Evolutionary conservation across 1,140 invertebrate species (phyloP).

Genomic region (Rhysida immarginata): DNA sequence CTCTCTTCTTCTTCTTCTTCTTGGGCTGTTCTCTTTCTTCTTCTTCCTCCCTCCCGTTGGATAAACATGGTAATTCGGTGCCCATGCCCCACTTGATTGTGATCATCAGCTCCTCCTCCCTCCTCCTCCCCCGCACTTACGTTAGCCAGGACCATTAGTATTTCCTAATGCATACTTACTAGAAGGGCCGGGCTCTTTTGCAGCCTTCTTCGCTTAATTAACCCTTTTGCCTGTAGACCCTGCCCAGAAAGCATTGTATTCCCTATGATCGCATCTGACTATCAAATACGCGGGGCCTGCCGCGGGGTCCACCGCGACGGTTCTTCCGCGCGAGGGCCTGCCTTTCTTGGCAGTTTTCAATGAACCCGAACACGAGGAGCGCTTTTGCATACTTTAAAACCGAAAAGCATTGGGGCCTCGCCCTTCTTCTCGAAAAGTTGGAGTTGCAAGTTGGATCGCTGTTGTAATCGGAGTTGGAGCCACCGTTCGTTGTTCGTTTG

Average conservation of each 20-base stretch:
- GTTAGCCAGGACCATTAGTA: not conserved
- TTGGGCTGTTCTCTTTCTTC: not conserved
- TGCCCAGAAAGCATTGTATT: not conserved
- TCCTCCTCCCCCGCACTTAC: too few relatives aligned
- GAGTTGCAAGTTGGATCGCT: too few relatives aligned
- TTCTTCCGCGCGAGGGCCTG: not conserved
- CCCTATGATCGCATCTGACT: not conserved
- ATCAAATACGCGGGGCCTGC: not conserved
- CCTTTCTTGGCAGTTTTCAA: not conserved
- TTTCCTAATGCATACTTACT: not conserved
- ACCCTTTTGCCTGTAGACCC: not conserved
- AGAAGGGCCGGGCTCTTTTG: too few relatives aligned
- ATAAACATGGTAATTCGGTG: slow-evolving; percentile 3
- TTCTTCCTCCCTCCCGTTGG: not conserved
- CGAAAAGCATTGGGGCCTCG: too few relatives aligned
- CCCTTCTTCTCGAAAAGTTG: too few relatives aligned
- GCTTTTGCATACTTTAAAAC: not conserved
- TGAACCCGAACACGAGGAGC: not conserved
- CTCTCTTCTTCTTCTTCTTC: too few relatives aligned
- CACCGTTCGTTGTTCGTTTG: too few relatives aligned
- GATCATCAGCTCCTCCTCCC: not conserved
- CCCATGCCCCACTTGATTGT: not conserved
- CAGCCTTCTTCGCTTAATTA: slow-evolving; percentile 1
- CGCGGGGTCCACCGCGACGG: too few relatives aligned
- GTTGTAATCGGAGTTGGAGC: too few relatives aligned